Evolutionary conservation across 2,797 vertebrate species (phyloP).

Genomic region (Pipistrellus pygmaeus): DNA sequence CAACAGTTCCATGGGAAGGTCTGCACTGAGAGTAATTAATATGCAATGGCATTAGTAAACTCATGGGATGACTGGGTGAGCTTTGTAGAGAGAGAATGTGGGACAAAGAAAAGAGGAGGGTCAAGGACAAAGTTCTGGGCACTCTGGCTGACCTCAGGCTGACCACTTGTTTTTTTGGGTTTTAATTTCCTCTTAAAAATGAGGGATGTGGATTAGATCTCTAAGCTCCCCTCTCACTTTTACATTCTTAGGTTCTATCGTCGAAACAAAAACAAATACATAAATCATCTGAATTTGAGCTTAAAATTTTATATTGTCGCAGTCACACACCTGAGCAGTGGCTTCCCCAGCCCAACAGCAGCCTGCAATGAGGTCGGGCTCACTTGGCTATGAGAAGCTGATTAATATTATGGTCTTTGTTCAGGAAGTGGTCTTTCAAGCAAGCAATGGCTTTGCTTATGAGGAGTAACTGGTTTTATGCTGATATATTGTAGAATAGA

Average conservation of each 20-base stretch:
- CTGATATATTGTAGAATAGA: conserved; percentile 47
- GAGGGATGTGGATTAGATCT: background rate
- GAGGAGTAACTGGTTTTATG: conserved; percentile 46
- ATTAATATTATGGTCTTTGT: conserved; percentile 32
- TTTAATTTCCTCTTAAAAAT: conserved; percentile 13
- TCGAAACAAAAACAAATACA: conserved; percentile 7
- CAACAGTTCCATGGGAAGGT: background rate
- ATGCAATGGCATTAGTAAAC: background rate
- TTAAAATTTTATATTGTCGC: background rate
- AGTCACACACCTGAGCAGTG: background rate
- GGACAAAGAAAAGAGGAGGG: background rate
- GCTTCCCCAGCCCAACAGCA: background rate
- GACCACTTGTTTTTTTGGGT: background rate
- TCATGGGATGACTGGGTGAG: background rate
- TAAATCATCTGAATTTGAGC: conserved; percentile 11
- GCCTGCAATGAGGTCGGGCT: background rate
- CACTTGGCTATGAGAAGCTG: background rate
- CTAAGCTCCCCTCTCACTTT: background rate
- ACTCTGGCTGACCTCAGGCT: background rate
- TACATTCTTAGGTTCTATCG: background rate
- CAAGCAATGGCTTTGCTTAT: conserved; percentile 50
- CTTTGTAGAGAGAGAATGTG: background rate
- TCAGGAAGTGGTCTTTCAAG: conserved; percentile 26
- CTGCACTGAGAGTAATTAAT: background rate
- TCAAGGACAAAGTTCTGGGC: background rate